These are phyloP conservation scores for Pan troglodytes DNA, from an alignment of 2,113 vertebrate genomes.

Conservation along the genomic window DNA sequence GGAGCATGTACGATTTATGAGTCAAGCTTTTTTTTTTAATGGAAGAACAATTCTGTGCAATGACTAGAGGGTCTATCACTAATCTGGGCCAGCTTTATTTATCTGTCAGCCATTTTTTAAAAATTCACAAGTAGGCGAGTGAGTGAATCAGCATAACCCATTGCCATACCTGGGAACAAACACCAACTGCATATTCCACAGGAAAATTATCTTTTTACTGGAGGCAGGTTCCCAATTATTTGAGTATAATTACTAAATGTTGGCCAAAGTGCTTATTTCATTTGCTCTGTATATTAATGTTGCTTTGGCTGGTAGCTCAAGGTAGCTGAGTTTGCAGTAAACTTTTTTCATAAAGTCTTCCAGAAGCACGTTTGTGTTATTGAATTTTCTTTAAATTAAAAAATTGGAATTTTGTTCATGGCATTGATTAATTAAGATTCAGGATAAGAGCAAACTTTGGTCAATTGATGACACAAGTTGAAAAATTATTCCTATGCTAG, in stretches of 20 bases:
- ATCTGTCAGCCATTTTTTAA: neutral
- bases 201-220: neutral
- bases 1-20: neutral
- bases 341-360: conserved; percentile 74
- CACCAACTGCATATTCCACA: neutral
- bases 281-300: conserved; percentile 38
- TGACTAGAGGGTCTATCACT: neutral
- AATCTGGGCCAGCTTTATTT: neutral
- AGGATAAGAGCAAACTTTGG: neutral
- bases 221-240: neutral
- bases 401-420: conserved; percentile 66
- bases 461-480: neutral
- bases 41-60: neutral
- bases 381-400: conserved; percentile 72
- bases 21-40: neutral
- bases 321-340: conserved; percentile 78
- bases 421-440: conserved; percentile 68
- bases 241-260: conserved; percentile 61
- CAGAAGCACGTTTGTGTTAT: conserved; percentile 65
- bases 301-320: conserved; percentile 56
- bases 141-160: neutral
- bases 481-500: conserved; percentile 32
- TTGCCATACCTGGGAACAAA: neutral
- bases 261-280: conserved; percentile 60
- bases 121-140: neutral